Evolutionary conservation across 2,113 vertebrate genomes (phyloP), one percentile per base, ranked within the genome.

Genomic region (Archilochus colubris): DNA sequence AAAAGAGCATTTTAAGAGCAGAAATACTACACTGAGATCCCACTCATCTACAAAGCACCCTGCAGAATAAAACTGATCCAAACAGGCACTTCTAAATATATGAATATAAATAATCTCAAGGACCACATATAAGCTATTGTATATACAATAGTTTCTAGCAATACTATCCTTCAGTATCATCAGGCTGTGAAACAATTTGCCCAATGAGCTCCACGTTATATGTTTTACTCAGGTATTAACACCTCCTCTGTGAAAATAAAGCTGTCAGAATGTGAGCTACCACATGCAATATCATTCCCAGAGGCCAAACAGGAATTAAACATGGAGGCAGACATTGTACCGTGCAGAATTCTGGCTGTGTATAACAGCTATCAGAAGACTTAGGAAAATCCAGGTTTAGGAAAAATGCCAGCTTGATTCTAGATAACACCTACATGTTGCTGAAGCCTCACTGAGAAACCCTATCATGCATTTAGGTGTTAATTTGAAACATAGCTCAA

Each of bases 221-320:
- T 73, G 57, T 81, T 94, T 93, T 85, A 79, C 77, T 81, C 69
- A 69, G 79, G 70, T 46, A 79, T 66, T 82, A 84, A 82, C 51
- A 82, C 58, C 38, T 64, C 11, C 43, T 83, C 20, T 11, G 58
- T 88, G 91, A 70, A 91, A 86, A 93, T 80, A 69, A 93, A 93
- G 84, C 86, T 85, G 84, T 90, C 82, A 66, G 78, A 88, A 74
- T 40, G 55, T 61, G 77, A 94, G 87, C 88, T 79, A 82, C 36
- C 89, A 72, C 17, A 16, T 54, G 88, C 83, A 91, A 16, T 6
- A 54, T 14, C 48, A 66, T 89, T 78, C 82, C 85, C 91, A 78
- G 59, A 57, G 87, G 91, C 59, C 43, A 30, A 3, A 46, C 57
- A 87, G 83, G 3, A 88, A 84, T 85, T 86, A 91, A 80, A 77